Percentiles rank a stretch among this genome's conserved stretches.
These are phyloP conservation scores for Chelonus insularis DNA, from an alignment of 1,140 invertebrate species.

Conservation along the genomic window DNA sequence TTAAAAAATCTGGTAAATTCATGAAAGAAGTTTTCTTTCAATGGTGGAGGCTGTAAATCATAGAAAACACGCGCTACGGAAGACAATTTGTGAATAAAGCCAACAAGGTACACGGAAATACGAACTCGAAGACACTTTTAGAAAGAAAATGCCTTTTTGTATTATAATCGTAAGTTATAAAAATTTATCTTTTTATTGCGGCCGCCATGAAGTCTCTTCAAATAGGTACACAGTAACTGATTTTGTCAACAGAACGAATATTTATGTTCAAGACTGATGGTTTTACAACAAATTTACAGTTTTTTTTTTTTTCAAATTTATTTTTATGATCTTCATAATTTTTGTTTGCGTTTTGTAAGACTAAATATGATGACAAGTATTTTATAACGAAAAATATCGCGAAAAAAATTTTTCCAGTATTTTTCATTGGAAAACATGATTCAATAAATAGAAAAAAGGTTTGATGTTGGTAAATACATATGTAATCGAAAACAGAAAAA, in stretches of 20 bases:
- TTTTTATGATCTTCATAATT: conserved; percentile 13
- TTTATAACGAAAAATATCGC: neutral
- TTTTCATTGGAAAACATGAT: too few species aligned
- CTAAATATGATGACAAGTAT: neutral
- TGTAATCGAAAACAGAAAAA: too few species aligned
- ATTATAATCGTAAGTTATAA: conserved; percentile 46
- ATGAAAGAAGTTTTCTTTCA: too few species aligned
- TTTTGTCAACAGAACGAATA: conserved; percentile 42
- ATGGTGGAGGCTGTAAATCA: too few species aligned
- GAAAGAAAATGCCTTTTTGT: conserved; percentile 45
- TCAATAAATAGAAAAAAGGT: too few species aligned
- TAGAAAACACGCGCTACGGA: too few species aligned
- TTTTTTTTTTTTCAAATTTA: conserved; percentile 6
- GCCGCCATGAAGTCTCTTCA: conserved; percentile 30
- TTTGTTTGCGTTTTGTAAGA: too few species aligned
- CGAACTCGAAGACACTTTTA: neutral
- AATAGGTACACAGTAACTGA: conserved; percentile 40
- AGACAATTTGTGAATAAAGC: too few species aligned
- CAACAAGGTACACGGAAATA: neutral
- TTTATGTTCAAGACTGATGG: neutral
- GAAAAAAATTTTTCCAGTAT: neutral
- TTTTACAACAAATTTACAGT: neutral
- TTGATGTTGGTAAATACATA: too few species aligned
- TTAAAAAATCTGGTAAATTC: too few species aligned
- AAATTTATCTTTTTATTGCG: conserved; percentile 52